Conservation (phyloP, 2,797 vertebrate genomes). For the Acomys russatus region DNA sequence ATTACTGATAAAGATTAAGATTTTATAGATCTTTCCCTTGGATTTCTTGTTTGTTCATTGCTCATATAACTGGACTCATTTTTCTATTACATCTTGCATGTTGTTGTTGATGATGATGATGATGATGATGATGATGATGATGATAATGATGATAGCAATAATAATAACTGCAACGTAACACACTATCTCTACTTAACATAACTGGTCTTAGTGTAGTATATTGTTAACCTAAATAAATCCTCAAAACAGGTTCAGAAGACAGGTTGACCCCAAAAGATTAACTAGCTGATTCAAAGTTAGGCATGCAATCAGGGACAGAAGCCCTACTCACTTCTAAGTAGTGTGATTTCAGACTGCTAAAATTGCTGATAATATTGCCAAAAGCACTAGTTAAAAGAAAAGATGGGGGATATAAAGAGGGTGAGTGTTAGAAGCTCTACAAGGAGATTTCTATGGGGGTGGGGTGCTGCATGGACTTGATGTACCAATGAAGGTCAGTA, state of each 20-base stretch:
- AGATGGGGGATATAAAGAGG: too few relatives aligned
- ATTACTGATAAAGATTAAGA: background rate
- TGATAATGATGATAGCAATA: background rate
- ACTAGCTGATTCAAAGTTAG: background rate
- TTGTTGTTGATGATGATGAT: too few relatives aligned
- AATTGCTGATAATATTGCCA: background rate
- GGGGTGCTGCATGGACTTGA: too few relatives aligned
- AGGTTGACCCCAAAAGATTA: background rate
- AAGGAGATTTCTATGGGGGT: too few relatives aligned
- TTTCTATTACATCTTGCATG: background rate
- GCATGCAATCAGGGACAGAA: background rate
- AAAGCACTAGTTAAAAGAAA: background rate
- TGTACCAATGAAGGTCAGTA: too few relatives aligned
- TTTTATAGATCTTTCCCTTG: conserved; percentile 1
- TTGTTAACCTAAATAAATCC: background rate
- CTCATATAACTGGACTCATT: background rate
- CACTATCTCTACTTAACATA: background rate
- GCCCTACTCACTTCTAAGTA: background rate
- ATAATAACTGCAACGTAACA: background rate
- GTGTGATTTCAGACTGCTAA: background rate
- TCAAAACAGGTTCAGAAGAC: background rate
- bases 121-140: background rate
- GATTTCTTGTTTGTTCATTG: background rate
- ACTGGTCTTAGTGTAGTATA: background rate
- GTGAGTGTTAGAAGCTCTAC: too few relatives aligned